phyloP scores from a whole-genome alignment of 2,888 invertebrate species.

The Drosophila anomalata region DNA sequence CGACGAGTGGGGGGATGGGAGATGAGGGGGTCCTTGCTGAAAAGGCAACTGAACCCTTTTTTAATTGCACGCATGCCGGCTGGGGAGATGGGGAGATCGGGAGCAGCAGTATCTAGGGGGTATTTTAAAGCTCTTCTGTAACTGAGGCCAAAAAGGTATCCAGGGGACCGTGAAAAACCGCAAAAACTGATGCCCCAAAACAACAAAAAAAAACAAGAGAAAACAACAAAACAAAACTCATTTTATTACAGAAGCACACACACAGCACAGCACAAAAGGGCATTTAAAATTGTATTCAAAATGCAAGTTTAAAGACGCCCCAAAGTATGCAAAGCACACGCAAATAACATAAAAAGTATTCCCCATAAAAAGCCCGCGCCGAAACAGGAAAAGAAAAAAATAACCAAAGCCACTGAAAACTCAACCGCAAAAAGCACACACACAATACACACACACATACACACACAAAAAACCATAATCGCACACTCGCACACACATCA shows the following conservation, averaged over 20 bases:
- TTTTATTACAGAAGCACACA: slow-evolving; percentile 50
- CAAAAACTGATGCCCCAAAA: slow-evolving; percentile 44
- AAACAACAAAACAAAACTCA: slow-evolving; percentile 44
- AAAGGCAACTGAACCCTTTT: slow-evolving; percentile 45
- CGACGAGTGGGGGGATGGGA: neutral
- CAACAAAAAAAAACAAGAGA: neutral
- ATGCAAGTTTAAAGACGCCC: slow-evolving; percentile 72
- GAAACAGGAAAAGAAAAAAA: slow-evolving; percentile 4
- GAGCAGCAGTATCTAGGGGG: neutral
- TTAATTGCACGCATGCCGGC: slow-evolving; percentile 65
- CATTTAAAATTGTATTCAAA: slow-evolving; percentile 73
- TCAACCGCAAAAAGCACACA: slow-evolving; percentile 27
- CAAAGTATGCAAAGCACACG: slow-evolving; percentile 72
- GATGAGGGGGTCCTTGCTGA: slow-evolving; percentile 7
- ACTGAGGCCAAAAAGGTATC: slow-evolving; percentile 39
- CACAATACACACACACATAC: slow-evolving; percentile 19
- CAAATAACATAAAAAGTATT: slow-evolving; percentile 59
- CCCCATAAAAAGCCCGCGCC: slow-evolving; percentile 40
- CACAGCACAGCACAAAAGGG: slow-evolving; percentile 39
- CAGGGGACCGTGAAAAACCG: slow-evolving; percentile 63
- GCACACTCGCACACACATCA: slow-evolving; percentile 12
- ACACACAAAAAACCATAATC: slow-evolving; percentile 30
- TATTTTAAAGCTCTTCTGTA: slow-evolving; percentile 4
- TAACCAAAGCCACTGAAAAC: slow-evolving; percentile 19
- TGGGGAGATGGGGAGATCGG: neutral